phyloP scores from a whole-genome alignment of 2,113 vertebrate genomes.

The Poeciliopsis turrubarensis region DNA sequence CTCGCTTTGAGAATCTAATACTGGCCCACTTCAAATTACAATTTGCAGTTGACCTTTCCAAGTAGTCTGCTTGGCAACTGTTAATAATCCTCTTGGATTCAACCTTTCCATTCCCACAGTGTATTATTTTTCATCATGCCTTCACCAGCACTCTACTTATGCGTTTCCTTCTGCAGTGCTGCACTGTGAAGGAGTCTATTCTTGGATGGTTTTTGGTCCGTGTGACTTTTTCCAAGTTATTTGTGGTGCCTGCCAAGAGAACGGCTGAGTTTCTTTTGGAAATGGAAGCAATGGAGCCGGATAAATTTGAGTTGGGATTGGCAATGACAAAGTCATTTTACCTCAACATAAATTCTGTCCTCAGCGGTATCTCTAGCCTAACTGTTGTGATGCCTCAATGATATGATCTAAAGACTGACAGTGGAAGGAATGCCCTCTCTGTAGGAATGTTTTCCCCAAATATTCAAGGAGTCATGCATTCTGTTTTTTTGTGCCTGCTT shows the following conservation, averaged over 20 bases:
- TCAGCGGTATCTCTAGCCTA: conserved; percentile 30
- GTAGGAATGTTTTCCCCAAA: conserved; percentile 23
- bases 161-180: conserved; percentile 22
- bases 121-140: conserved; percentile 53
- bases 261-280: conserved; percentile 39
- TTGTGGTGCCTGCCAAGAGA: conserved; percentile 49
- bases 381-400: conserved; percentile 9
- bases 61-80: conserved; percentile 15
- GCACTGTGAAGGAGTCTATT: conserved; percentile 26
- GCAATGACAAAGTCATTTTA: conserved; percentile 55
- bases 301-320: conserved; percentile 65
- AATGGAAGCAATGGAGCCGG: conserved; percentile 34
- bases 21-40: conserved; percentile 1
- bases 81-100: conserved; percentile 38
- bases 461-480: not conserved
- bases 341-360: conserved; percentile 43
- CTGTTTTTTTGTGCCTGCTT: conserved; percentile 12
- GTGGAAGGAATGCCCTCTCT: not conserved
- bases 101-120: conserved; percentile 38
- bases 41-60: conserved; percentile 30
- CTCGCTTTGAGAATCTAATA: not conserved
- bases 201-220: conserved; percentile 21
- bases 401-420: conserved; percentile 46
- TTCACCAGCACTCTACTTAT: conserved; percentile 24
- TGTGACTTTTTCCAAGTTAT: conserved; percentile 54